Conservation (phyloP, 1,140 invertebrate genomes). For the Lasaia peninsularis region DNA sequence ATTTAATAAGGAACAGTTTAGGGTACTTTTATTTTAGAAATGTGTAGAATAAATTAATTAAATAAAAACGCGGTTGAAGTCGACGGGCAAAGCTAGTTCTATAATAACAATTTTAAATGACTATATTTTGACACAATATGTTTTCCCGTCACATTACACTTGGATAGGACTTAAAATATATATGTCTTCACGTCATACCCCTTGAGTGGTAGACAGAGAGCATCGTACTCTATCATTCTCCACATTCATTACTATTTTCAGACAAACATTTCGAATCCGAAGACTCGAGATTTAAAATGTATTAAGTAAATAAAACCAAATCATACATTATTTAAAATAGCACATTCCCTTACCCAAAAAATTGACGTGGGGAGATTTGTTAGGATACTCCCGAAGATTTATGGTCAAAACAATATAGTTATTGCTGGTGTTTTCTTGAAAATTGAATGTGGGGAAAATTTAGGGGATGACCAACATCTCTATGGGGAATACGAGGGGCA, state of each 20-base stretch:
- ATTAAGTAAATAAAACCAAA: conserved; percentile 17
- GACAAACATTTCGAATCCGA: neutral
- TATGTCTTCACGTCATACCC: neutral
- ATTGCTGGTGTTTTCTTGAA: conserved; percentile 40
- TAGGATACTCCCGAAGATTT: conserved; percentile 36
- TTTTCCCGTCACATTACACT: too few species aligned
- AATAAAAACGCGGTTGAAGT: too few species aligned
- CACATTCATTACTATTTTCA: too few species aligned
- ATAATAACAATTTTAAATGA: too few species aligned
- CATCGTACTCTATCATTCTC: too few species aligned
- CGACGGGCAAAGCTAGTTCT: too few species aligned
- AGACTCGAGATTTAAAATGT: neutral
- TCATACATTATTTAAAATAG: conserved; percentile 4
- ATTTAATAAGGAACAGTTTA: too few species aligned
- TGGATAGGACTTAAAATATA: too few species aligned
- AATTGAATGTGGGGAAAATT: conserved; percentile 45
- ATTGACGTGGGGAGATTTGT: conserved; percentile 37
- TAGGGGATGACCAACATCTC: conserved; percentile 35
- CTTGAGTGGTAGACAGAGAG: too few species aligned
- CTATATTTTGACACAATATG: too few species aligned
- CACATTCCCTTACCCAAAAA: neutral
- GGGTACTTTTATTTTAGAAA: too few species aligned
- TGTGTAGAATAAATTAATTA: too few species aligned
- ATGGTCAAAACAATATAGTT: conserved; percentile 40
- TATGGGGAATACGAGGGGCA: conserved; percentile 17